phyloP scores from a whole-genome alignment of 2,888 invertebrate species.

The Drosophila atripex region DNA sequence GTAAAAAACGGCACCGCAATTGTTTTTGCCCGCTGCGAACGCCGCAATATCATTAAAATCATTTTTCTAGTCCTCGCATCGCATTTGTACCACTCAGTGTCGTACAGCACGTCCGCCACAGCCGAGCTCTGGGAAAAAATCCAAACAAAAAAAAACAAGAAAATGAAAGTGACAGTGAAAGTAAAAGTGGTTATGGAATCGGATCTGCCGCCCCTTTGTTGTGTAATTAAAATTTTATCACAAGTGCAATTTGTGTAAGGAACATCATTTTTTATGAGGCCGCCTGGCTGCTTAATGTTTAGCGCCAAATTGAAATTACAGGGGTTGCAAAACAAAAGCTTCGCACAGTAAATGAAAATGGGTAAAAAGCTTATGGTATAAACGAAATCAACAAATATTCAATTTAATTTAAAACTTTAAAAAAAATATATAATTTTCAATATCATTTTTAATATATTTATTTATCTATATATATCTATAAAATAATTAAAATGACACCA shows the following conservation, averaged over 20 bases:
- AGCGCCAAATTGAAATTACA: slow-evolving; percentile 63
- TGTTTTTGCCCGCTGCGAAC: slow-evolving; percentile 78
- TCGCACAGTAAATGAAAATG: slow-evolving; percentile 14
- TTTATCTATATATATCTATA: too few relatives aligned
- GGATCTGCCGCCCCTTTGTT: slow-evolving; percentile 46
- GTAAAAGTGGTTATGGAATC: slow-evolving; percentile 10
- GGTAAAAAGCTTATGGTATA: neutral
- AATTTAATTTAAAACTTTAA: too few relatives aligned
- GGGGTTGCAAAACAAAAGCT: slow-evolving; percentile 20
- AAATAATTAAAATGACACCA: too few relatives aligned
- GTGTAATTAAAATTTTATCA: slow-evolving; percentile 74
- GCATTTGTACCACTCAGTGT: slow-evolving; percentile 83
- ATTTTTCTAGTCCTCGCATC: slow-evolving; percentile 80
- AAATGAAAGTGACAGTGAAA: slow-evolving; percentile 5
- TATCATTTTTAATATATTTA: too few relatives aligned
- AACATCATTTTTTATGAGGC: slow-evolving; percentile 60
- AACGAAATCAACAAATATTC: neutral
- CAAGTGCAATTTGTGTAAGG: slow-evolving; percentile 69
- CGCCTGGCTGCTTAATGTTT: slow-evolving; percentile 49
- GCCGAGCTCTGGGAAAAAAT: slow-evolving; percentile 73
- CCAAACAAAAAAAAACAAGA: slow-evolving; percentile 4
- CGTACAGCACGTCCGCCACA: slow-evolving; percentile 78
- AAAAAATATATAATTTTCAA: too few relatives aligned
- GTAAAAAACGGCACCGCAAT: slow-evolving; percentile 82
- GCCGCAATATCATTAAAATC: slow-evolving; percentile 81